These are phyloP conservation scores for Suillia variegata DNA, from an alignment of 2,888 invertebrate species.

Conservation along the genomic window DNA sequence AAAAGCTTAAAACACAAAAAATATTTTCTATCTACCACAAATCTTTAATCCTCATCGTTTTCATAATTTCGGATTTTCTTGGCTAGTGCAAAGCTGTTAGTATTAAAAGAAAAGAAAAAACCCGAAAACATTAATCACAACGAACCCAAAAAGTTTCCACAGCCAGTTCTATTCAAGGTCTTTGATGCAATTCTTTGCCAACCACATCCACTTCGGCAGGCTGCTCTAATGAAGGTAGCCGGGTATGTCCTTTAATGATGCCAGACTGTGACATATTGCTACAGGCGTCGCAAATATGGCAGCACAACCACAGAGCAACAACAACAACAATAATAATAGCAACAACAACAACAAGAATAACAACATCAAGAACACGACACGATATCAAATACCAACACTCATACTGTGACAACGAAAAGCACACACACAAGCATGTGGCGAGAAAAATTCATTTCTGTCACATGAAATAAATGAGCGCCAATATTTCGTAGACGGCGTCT, in stretches of 20 bases:
- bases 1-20: too few species aligned
- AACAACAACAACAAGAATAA: not conserved
- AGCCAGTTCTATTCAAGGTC: too few species aligned
- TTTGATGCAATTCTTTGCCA: not conserved
- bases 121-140: too few species aligned
- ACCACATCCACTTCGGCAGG: too few species aligned
- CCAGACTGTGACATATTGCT: conserved; percentile 1
- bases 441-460: conserved; percentile 13
- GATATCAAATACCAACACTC: not conserved
- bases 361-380: not conserved
- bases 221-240: too few species aligned
- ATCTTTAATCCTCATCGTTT: too few species aligned
- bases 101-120: too few species aligned
- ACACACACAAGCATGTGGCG: conserved; percentile 6
- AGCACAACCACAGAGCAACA: not conserved
- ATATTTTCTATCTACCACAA: too few species aligned
- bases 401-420: not conserved
- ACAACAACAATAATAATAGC: not conserved
- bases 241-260: not conserved
- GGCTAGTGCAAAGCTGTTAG: too few species aligned
- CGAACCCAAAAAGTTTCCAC: too few species aligned
- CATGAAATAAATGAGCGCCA: conserved; percentile 19
- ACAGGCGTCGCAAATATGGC: not conserved
- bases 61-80: too few species aligned
- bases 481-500: conserved; percentile 21